Conservation (phyloP, 2,113 vertebrate species). For the Trichomycterus rosablanca region DNA sequence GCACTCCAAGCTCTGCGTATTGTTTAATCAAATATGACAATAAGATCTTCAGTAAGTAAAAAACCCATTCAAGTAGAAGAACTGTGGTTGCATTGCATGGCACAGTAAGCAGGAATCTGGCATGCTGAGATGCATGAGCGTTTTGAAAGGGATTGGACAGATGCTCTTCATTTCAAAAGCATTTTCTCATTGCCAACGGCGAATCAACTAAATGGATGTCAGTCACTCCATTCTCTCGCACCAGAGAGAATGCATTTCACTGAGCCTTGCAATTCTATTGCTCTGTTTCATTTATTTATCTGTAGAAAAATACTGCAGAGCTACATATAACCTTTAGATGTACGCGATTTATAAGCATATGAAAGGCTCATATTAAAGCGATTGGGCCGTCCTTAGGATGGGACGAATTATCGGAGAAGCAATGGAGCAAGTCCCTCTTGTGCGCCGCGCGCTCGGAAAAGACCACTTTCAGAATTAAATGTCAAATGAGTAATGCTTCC, state of each 20-base stretch:
- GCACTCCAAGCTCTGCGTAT: not conserved
- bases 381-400: slow-evolving; percentile 37
- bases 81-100: slow-evolving; percentile 19
- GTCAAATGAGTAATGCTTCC: slow-evolving; percentile 40
- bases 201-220: slow-evolving; percentile 56
- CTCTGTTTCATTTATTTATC: slow-evolving; percentile 52
- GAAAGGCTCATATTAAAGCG: slow-evolving; percentile 39
- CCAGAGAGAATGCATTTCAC: slow-evolving; percentile 45
- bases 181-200: slow-evolving; percentile 51
- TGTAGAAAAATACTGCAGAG: slow-evolving; percentile 27
- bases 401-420: slow-evolving; percentile 36
- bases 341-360: slow-evolving; percentile 41
- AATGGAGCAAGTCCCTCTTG: slow-evolving; percentile 33
- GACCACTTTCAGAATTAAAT: slow-evolving; percentile 49
- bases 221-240: slow-evolving; percentile 47
- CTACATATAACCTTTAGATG: slow-evolving; percentile 34
- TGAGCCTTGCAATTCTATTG: slow-evolving; percentile 41
- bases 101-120: slow-evolving; percentile 39
- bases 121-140: slow-evolving; percentile 36
- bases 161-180: slow-evolving; percentile 52
- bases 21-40: slow-evolving; percentile 31
- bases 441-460: slow-evolving; percentile 12
- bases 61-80: slow-evolving; percentile 25
- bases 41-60: slow-evolving; percentile 20
- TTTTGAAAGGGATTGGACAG: slow-evolving; percentile 56